These are phyloP conservation scores for Eulemur albifrons DNA, from an alignment of 2,797 vertebrate species.

Conservation along the genomic window DNA sequence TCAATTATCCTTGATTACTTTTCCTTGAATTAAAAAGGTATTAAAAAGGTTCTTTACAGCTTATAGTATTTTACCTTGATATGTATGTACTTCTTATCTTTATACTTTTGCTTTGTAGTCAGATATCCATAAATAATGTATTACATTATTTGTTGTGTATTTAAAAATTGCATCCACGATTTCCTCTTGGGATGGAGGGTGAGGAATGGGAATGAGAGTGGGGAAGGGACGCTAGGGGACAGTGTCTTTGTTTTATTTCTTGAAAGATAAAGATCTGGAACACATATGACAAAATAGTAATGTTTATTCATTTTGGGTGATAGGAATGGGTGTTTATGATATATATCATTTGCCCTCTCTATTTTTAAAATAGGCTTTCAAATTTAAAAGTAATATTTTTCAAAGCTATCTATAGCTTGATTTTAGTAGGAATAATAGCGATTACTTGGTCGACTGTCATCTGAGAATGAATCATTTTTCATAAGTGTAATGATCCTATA, in stretches of 20 bases:
- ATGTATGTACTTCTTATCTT: background rate
- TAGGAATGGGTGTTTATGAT: background rate
- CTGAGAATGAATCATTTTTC: background rate
- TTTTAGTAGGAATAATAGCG: background rate
- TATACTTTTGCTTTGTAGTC: background rate
- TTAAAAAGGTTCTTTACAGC: background rate
- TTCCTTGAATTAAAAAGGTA: constrained; percentile 32
- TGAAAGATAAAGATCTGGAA: background rate
- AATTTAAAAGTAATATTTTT: background rate
- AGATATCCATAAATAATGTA: background rate
- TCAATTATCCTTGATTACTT: background rate
- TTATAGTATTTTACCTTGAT: background rate
- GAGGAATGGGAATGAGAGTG: background rate
- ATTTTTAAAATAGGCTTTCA: background rate
- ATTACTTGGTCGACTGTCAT: background rate
- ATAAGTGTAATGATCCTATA: background rate
- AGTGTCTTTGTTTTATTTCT: background rate
- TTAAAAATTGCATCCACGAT: background rate
- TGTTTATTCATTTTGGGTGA: background rate
- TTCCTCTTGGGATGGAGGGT: background rate
- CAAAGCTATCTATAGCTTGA: background rate
- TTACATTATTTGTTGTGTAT: background rate
- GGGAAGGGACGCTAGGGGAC: background rate
- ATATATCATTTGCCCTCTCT: background rate
- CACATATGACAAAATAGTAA: background rate